A percentile compares a stretch with the other conserved stretches of the same genome.
These are phyloP conservation scores for Neodiprion virginianus DNA, from an alignment of 1,140 invertebrate genomes.

Conservation along the genomic window DNA sequence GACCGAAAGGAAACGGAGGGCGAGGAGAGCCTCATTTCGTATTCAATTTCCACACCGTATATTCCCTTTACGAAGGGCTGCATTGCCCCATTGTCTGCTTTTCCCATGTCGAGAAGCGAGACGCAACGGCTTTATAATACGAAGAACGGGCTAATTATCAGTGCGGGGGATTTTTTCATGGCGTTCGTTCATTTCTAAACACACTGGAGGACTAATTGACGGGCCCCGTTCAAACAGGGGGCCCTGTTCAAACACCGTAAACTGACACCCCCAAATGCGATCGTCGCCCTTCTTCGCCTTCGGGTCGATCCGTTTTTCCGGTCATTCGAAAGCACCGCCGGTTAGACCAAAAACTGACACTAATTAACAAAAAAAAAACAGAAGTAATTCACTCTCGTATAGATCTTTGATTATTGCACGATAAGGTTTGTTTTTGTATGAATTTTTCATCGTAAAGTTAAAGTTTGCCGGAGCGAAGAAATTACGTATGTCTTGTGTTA, in stretches of 20 bases:
- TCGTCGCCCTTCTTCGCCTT: not conserved
- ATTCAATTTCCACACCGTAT: slow-evolving; percentile 49
- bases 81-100: slow-evolving; percentile 47
- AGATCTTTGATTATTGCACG: too few species aligned
- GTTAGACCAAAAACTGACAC: too few species aligned
- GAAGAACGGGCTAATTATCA: slow-evolving; percentile 43
- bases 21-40: slow-evolving; percentile 46
- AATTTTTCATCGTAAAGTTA: too few species aligned
- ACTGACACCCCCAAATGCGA: not conserved
- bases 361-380: too few species aligned
- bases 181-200: slow-evolving; percentile 7
- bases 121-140: not conserved
- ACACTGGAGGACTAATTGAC: slow-evolving; percentile 14
- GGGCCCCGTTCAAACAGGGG: slow-evolving; percentile 1
- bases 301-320: too few species aligned
- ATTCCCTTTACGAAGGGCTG: not conserved
- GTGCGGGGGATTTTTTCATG: not conserved
- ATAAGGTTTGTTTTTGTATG: too few species aligned
- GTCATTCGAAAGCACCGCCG: too few species aligned
- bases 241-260: slow-evolving; percentile 4
- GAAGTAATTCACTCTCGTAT: too few species aligned
- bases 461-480: too few species aligned
- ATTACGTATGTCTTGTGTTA: too few species aligned
- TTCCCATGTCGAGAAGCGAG: slow-evolving; percentile 29
- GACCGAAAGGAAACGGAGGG: not conserved